These are phyloP conservation scores for Tetramorium alpestre DNA, from an alignment of 1,140 invertebrate species.

Conservation along the genomic window DNA sequence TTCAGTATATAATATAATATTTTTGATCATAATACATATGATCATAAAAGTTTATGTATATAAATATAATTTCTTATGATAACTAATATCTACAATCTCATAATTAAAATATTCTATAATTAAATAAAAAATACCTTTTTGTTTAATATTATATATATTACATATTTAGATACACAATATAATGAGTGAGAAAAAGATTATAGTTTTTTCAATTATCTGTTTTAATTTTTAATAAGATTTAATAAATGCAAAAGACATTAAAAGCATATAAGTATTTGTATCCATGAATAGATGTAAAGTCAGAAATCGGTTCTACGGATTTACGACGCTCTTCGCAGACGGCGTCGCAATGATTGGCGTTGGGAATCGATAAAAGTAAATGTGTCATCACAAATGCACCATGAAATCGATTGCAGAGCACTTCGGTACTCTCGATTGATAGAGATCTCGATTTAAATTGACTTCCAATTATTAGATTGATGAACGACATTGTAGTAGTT, in stretches of 20 bases:
- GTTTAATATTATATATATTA: no score
- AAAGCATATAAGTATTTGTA: background rate
- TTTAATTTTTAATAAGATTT: background rate
- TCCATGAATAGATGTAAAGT: slow-evolving; percentile 9
- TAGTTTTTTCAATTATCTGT: background rate
- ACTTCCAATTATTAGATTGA: slow-evolving; percentile 14
- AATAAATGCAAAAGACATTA: background rate
- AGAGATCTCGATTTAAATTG: slow-evolving; percentile 1
- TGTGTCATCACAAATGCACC: slow-evolving; percentile 19
- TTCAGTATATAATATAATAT: background rate
- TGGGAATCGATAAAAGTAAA: slow-evolving; percentile 37
- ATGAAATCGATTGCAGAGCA: slow-evolving; percentile 19
- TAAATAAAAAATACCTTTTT: background rate
- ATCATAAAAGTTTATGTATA: background rate
- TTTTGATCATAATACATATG: background rate
- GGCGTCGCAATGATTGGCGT: slow-evolving; percentile 31
- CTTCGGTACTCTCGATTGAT: slow-evolving; percentile 2
- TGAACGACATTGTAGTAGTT: background rate
- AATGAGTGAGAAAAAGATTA: background rate
- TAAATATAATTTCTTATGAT: background rate
- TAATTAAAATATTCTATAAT: slow-evolving; percentile 4
- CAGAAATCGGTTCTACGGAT: background rate
- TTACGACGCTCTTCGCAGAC: slow-evolving; percentile 20
- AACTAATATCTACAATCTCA: background rate
- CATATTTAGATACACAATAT: background rate